Percentiles rank a stretch among this genome's conserved stretches.
Evolutionary conservation across 2,888 invertebrate genomes (phyloP).

Genomic region (Xylocampa areola): DNA sequence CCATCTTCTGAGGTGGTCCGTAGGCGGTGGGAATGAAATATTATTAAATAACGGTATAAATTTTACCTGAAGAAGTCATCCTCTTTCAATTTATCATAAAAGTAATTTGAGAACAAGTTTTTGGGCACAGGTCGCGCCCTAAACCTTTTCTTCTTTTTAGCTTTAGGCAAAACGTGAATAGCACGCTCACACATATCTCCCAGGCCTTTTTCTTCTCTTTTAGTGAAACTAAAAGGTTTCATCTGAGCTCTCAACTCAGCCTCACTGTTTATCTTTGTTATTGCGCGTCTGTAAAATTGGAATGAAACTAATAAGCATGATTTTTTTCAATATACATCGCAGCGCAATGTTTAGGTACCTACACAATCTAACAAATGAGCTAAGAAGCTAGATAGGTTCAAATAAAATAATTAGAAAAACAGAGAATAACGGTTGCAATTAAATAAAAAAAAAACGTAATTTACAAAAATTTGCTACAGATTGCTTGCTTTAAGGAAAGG

Average conservation of each 20-base stretch:
- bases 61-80: constrained; percentile 92
- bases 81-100: constrained; percentile 92
- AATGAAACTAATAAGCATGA: constrained; percentile 38
- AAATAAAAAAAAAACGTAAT: constrained; percentile 5
- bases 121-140: constrained; percentile 92
- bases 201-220: constrained; percentile 87
- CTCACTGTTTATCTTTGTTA: constrained; percentile 90
- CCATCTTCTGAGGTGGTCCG: not conserved
- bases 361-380: constrained; percentile 14
- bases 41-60: not conserved
- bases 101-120: constrained; percentile 92
- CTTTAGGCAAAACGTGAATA: constrained; percentile 72
- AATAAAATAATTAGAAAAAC: not conserved
- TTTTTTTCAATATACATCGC: constrained; percentile 1
- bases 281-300: constrained; percentile 83
- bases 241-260: constrained; percentile 91
- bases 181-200: constrained; percentile 81
- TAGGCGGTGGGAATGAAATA: not conserved
- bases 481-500: not conserved
- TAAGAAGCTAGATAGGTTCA: constrained; percentile 18
- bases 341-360: not conserved
- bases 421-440: not conserved
- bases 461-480: constrained; percentile 3
- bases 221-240: constrained; percentile 91
- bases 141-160: constrained; percentile 89